Percentiles rank a stretch among this genome's conserved stretches.
Evolutionary conservation across 1,140 invertebrate genomes (phyloP).

Genomic region (Heliothis subflexa): DNA sequence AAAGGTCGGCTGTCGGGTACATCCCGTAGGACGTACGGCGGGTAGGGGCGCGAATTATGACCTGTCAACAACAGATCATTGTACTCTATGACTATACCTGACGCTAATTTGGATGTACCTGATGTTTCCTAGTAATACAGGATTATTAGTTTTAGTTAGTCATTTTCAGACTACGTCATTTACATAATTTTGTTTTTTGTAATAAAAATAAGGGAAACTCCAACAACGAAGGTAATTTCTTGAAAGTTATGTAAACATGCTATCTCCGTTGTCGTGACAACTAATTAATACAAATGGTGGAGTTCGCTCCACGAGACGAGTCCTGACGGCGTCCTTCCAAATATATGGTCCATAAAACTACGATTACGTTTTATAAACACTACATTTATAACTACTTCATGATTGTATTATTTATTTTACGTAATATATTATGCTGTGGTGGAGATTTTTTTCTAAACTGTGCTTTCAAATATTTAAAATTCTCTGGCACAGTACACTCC

Average conservation of each 20-base stretch:
- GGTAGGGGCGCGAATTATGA: conserved; percentile 75
- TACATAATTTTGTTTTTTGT: no score
- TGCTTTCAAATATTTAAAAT: conserved; percentile 86
- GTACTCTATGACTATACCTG: conserved; percentile 67
- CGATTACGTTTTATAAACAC: conserved; percentile 86
- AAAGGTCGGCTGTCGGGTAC: conserved; percentile 75
- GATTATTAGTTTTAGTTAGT: no score
- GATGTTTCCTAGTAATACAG: background rate
- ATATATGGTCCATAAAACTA: conserved; percentile 84
- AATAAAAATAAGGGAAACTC: conserved; percentile 2
- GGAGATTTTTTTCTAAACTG: conserved; percentile 81
- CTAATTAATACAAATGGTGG: conserved; percentile 79
- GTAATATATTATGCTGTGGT: conserved; percentile 84
- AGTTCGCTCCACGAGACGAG: conserved; percentile 55
- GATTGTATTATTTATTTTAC: conserved; percentile 86
- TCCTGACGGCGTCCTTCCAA: conserved; percentile 66
- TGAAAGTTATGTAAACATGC: conserved; percentile 36
- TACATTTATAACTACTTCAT: conserved; percentile 86
- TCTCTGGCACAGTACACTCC: conserved; percentile 80
- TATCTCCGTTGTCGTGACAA: conserved; percentile 47
- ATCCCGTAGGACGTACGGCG: conserved; percentile 44
- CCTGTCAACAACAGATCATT: conserved; percentile 69
- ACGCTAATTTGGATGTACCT: conserved; percentile 65
- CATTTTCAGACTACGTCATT: no score
- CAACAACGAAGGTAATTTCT: background rate